Percentiles rank a stretch among this genome's conserved stretches.
Conservation (phyloP, 2,113 vertebrate genomes). For the Catharus bicknelli region DNA sequence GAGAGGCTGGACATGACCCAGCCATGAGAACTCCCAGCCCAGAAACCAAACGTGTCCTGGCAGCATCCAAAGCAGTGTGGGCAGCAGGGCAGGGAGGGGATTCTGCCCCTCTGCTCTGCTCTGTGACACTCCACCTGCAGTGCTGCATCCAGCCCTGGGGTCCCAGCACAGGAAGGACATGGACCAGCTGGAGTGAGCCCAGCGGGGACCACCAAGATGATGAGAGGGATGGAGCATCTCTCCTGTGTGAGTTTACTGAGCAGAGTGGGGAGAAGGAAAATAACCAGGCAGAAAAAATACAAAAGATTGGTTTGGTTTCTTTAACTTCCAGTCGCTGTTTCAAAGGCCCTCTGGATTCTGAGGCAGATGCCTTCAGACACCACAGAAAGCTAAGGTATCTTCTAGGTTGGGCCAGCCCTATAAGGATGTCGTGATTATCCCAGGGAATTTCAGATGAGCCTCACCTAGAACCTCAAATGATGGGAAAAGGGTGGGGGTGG, state of each 20-base stretch:
- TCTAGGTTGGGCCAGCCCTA: not conserved
- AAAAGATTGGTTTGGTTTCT: not conserved
- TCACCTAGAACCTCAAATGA: not conserved
- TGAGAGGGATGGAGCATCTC: not conserved
- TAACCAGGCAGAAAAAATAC: not conserved
- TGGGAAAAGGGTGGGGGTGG: not conserved
- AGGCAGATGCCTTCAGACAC: not conserved
- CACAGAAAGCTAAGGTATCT: not conserved
- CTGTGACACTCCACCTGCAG: not conserved
- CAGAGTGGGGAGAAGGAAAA: not conserved
- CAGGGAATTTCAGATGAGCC: not conserved
- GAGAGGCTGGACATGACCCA: not conserved
- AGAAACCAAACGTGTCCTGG: not conserved
- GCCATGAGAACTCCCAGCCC: not conserved
- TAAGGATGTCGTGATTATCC: not conserved
- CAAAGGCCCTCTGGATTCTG: not conserved
- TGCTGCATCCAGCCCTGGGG: not conserved
- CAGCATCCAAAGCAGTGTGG: not conserved
- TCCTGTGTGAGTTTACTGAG: not conserved
- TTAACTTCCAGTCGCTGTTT: not conserved
- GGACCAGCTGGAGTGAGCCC: fast-evolving
- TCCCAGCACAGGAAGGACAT: not conserved
- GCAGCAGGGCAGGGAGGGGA: not conserved
- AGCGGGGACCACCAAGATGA: fast-evolving
- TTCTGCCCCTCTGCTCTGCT: not conserved